Conservation (phyloP, 1,140 invertebrate genomes). For the Drosophila parvula region DNA sequence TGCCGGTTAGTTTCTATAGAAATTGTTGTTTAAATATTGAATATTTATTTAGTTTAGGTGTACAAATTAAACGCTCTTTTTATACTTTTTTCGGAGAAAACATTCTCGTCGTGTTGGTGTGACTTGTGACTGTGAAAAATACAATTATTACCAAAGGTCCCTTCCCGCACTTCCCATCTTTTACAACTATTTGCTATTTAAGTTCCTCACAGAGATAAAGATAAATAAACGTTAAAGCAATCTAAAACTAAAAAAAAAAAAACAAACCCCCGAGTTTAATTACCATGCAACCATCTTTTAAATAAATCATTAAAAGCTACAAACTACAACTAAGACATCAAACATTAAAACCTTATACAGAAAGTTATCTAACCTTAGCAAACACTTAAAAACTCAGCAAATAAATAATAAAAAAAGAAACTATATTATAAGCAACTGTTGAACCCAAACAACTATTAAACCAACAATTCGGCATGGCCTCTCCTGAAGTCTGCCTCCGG, state of each 20-base stretch:
- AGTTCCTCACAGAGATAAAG: neutral
- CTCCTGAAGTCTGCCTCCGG: constrained; percentile 4
- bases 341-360: constrained; percentile 12
- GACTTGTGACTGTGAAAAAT: neutral
- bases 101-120: neutral
- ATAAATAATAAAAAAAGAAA: neutral
- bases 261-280: neutral
- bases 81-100: neutral
- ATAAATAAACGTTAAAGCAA: neutral
- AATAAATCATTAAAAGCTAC: neutral
- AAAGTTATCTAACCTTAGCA: neutral
- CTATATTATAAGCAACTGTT: constrained; percentile 4
- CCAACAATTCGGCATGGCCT: constrained; percentile 1
- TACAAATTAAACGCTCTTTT: neutral
- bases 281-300: neutral
- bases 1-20: constrained; percentile 29
- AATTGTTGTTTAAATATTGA: constrained; percentile 22
- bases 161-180: too few relatives aligned
- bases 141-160: too few relatives aligned
- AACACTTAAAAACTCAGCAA: neutral
- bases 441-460: constrained; percentile 30
- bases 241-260: neutral
- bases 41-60: constrained; percentile 24
- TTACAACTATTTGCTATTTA: neutral
- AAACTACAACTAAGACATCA: neutral